Evolutionary conservation across 2,888 invertebrate species (phyloP).

Genomic region (Colletes collaris): DNA sequence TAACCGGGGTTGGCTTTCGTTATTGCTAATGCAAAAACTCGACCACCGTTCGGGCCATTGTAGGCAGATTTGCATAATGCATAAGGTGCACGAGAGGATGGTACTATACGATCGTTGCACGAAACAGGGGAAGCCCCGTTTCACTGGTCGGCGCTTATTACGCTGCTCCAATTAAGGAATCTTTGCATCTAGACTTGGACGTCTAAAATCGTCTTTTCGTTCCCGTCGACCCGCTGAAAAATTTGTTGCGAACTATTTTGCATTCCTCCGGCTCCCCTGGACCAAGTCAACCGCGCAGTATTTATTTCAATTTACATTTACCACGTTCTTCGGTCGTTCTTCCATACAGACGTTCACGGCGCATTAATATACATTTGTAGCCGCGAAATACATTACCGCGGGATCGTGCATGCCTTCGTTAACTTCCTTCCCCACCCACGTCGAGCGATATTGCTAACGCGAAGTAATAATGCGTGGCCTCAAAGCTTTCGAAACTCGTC

Average conservation of each 20-base stretch:
- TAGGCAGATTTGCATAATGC: conserved; percentile 61
- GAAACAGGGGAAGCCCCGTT: conserved; percentile 30
- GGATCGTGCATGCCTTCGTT: conserved; percentile 16
- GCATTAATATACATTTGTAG: conserved; percentile 54
- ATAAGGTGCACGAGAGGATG: conserved; percentile 31
- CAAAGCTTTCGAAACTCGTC: not conserved
- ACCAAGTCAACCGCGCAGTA: conserved; percentile 19
- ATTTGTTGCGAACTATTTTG: not conserved
- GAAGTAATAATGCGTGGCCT: conserved; percentile 6
- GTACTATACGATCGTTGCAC: conserved; percentile 29
- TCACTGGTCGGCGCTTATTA: conserved; percentile 19
- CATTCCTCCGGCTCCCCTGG: not conserved
- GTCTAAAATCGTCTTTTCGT: not conserved
- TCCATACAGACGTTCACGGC: conserved; percentile 14
- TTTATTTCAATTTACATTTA: conserved; percentile 50
- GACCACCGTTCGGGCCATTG: conserved; percentile 42
- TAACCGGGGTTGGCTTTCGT: conserved; percentile 24
- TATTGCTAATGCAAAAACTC: conserved; percentile 59
- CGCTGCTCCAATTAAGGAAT: conserved; percentile 16
- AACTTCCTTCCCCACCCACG: not conserved
- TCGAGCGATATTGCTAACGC: not conserved
- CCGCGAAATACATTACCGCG: conserved; percentile 28
- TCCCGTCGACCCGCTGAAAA: conserved; percentile 10
- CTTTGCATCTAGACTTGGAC: not conserved
- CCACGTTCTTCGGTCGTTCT: conserved; percentile 16